Evolutionary conservation across 1,140 invertebrate genomes (phyloP), one percentile per base, ranked within the genome.

Genomic region (Lordiphosa collinella): DNA sequence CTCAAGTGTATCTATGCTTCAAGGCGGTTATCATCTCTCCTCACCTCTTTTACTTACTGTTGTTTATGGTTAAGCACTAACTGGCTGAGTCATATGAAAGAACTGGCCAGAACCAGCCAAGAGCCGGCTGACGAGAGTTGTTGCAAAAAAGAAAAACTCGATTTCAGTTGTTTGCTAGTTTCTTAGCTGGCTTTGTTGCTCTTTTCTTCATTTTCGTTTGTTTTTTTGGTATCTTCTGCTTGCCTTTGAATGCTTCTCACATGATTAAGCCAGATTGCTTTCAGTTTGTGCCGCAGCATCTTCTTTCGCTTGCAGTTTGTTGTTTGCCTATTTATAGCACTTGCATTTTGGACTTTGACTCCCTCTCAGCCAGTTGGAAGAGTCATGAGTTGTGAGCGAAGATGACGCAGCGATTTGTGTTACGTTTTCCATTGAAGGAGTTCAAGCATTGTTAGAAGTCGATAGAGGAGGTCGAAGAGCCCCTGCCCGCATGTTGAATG

Each of bases 231-330:
- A 47, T 36, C 56, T 57, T 50, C 10, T 57, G 34, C 29, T 44
- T 38, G 40, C 55, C 37, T 46, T 62, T 48, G 25, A 29, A 29
- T 2, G 43, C 70, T 84, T 84, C 78, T 84, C 78, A 84, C 78
- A 84, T 84, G 78, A 84, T 84, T 84, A 84, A 84, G 78, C 79
- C 79, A 70, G 78, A 84, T 84, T 85, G 79, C 78, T 84, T 78
- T 79, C 64, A 73, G 57, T 48, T 70, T 69, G 49, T 64, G 22
- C 29, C 38, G 68, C 59, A 60, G 55, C 40, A 57, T 59, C 56
- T 35, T 51, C 64, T n/a, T 32, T 22, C 11, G 36, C 37, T 49
- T 65, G 57, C 56, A 52, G 46, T 44, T 47, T 53, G 40, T 61
- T 62, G 56, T 82, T 75, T 76, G 58, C 52, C 71, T 82, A 75